Base-by-base conservation (phyloP, 2,113 vertebrate genomes). In the Pollachius pollachius region DNA sequence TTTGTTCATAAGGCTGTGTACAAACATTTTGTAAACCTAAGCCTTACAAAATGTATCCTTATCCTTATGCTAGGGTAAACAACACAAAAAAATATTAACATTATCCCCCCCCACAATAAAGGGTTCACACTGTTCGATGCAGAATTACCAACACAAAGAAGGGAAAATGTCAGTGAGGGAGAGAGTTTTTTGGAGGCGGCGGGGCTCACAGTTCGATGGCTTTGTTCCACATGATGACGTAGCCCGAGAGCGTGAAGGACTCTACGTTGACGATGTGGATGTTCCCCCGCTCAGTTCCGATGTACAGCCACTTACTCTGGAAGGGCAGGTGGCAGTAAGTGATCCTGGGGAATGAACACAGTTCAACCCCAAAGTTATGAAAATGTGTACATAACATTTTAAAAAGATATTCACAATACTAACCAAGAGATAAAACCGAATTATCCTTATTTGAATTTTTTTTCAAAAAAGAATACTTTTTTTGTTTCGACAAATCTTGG, bases 141-240 rank as follows among this genome's bases (percentile, higher is more conserved):
- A 34, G 30, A 34, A 34, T 34, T 34, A 4, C 30, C 6, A 4
- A 34, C 30, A 34, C 6, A 34, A 34, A 34, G 30, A 34, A 34
- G 30, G 30, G 30, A 54, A 15, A 13, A 16, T 54, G 52, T 16
- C 12, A 16, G 52, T 54, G 16, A 3, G 16, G 52, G 16, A 54
- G 12, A 54, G 52, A 16, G 5, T 2, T n/a, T 57, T 57, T 56
- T 62, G n/a, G n/a, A 70, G 71, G 21, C 52, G 69, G 16, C 82
- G 66, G 70, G 56, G 95, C 97, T 99, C 85, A 99, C 97, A 99
- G 93, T 93, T 99, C 97, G 77, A 99, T 99, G 96, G 97, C 97
- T 98, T 99, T 99, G 94, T 99, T 99, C 97, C 97, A 99, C 97
- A 99, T 99, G 91, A 99, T 98, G 89, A 99, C 96, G 71, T 99